phyloP scores from a whole-genome alignment of 2,797 vertebrate genomes.

The Xerus rutilus region DNA sequence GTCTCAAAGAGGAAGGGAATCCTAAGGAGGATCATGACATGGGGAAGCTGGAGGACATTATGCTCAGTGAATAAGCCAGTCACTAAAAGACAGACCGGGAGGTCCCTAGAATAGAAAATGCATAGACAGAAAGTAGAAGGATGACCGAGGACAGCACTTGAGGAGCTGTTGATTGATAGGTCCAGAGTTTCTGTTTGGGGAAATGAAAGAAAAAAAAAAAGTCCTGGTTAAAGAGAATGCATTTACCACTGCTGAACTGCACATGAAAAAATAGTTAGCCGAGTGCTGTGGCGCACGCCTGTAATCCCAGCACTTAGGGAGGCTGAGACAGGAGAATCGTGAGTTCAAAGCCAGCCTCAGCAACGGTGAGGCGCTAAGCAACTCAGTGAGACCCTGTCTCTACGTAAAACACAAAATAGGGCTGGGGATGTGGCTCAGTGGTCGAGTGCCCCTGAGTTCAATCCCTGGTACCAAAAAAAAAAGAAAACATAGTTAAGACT shows the following conservation, averaged over 20 bases:
- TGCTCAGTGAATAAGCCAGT: background rate
- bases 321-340: too few relatives aligned
- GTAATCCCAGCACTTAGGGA: too few relatives aligned
- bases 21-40: fast-evolving
- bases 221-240: background rate
- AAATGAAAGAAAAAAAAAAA: background rate
- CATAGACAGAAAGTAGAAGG: background rate
- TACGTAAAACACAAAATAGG: too few relatives aligned
- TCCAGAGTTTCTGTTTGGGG: background rate
- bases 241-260: background rate
- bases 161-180: background rate
- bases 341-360: too few relatives aligned
- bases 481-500: background rate
- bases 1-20: background rate
- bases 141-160: background rate
- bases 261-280: background rate
- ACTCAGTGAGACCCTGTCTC: too few relatives aligned
- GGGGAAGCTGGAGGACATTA: background rate
- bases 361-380: too few relatives aligned
- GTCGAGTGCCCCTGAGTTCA: too few relatives aligned
- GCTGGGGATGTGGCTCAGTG: too few relatives aligned
- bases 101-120: background rate
- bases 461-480: too few relatives aligned
- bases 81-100: background rate
- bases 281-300: too few relatives aligned